These are phyloP conservation scores for Crocallis elinguaria DNA, from an alignment of 2,888 invertebrate species.

Conservation along the genomic window DNA sequence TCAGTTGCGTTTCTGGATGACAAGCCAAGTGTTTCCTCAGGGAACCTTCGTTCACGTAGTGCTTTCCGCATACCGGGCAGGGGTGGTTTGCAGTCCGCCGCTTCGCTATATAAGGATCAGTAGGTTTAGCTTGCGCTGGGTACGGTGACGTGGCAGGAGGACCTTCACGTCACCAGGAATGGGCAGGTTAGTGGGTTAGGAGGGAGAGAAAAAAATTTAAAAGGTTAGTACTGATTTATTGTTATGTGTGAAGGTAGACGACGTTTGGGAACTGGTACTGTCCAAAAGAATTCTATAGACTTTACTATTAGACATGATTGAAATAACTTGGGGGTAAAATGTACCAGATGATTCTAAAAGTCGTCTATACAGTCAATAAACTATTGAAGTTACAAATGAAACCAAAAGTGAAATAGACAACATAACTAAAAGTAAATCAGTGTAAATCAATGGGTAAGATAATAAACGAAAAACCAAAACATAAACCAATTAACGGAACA, in stretches of 20 bases:
- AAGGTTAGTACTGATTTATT: constrained; percentile 64
- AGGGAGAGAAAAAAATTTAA: constrained; percentile 59
- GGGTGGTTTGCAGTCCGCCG: constrained; percentile 97
- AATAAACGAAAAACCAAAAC: constrained; percentile 45
- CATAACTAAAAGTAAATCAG: constrained; percentile 28
- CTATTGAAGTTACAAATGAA: constrained; percentile 18
- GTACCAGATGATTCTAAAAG: constrained; percentile 33
- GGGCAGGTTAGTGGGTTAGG: constrained; percentile 79
- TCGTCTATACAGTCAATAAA: constrained; percentile 45
- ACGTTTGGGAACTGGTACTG: constrained; percentile 40
- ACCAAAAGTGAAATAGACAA: constrained; percentile 29
- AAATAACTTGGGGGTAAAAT: neutral
- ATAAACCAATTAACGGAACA: constrained; percentile 63
- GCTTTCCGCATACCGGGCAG: constrained; percentile 97
- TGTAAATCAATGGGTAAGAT: constrained; percentile 8
- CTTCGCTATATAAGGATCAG: constrained; percentile 95
- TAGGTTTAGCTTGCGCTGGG: constrained; percentile 84
- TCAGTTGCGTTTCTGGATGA: constrained; percentile 96
- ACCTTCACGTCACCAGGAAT: constrained; percentile 82
- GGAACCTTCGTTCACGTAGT: constrained; percentile 97
- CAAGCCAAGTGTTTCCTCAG: constrained; percentile 96
- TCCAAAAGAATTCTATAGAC: neutral
- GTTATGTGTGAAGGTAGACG: constrained; percentile 57
- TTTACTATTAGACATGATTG: no score
- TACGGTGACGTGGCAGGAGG: constrained; percentile 87